Percentiles rank a stretch among this genome's conserved stretches.
Evolutionary conservation across 2,888 invertebrate species (phyloP).

Genomic region (Notodonta ziczac): DNA sequence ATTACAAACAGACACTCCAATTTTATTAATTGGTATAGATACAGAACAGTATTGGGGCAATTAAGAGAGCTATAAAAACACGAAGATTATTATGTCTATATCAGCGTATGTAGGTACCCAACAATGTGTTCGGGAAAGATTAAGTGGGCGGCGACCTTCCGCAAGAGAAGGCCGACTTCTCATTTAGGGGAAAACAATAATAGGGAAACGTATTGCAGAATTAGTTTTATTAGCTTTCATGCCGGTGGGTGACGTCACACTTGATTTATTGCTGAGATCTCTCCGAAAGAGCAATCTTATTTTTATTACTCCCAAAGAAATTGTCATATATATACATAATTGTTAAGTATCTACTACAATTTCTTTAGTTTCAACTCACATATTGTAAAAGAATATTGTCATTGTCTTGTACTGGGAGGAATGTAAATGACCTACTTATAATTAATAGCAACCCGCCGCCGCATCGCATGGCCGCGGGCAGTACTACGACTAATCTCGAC

Average conservation of each 20-base stretch:
- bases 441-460: no score
- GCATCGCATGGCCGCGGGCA: neutral
- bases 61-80: neutral
- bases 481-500: neutral
- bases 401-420: neutral
- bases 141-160: neutral
- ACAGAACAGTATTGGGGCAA: neutral
- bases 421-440: no score
- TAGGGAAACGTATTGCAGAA: neutral
- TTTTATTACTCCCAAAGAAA: neutral
- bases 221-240: conserved; percentile 1
- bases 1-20: no score
- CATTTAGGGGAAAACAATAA: neutral
- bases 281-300: neutral
- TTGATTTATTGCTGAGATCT: neutral
- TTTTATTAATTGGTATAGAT: neutral
- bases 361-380: no score
- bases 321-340: no score
- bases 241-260: neutral
- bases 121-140: neutral
- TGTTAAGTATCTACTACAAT: no score
- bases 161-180: neutral
- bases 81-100: neutral
- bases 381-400: neutral
- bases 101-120: neutral